phyloP scores from a whole-genome alignment of 2,888 invertebrate genomes.

The Imbricaverruca yamaguchii region DNA sequence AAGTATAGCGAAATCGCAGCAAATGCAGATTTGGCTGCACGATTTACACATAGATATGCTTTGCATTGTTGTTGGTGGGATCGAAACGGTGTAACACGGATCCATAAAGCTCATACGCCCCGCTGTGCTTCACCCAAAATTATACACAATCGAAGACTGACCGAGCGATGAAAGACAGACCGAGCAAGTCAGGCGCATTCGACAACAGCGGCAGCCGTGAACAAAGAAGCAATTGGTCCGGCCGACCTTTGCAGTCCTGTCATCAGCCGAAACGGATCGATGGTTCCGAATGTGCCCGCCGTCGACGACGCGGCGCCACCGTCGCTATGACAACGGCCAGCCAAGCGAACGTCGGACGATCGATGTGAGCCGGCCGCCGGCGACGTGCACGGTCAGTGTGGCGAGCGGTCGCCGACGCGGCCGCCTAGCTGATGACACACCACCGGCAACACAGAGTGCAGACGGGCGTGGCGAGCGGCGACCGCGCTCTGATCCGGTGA shows the following conservation, averaged over 20 bases:
- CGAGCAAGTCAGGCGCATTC: no score
- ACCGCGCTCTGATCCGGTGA: not conserved
- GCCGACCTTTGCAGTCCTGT: not conserved
- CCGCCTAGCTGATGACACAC: not conserved
- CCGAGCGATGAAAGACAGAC: no score
- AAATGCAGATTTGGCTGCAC: no score
- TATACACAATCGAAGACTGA: no score
- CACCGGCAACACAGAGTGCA: not conserved
- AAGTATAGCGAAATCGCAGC: no score
- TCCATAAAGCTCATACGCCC: no score
- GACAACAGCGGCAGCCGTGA: no score
- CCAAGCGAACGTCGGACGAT: not conserved
- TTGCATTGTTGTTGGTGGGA: no score
- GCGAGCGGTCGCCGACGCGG: not conserved
- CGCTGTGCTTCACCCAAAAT: no score
- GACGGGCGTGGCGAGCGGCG: not conserved
- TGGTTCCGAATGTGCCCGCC: not conserved
- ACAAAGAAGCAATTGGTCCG: no score
- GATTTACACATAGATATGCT: no score
- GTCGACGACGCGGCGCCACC: not conserved
- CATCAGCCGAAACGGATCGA: not conserved
- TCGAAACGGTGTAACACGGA: no score
- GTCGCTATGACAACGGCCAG: conserved; percentile 5
- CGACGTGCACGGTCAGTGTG: not conserved
- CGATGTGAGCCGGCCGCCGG: not conserved